Conservation (phyloP, 2,888 invertebrate genomes). For the Epinotia bilunana region DNA sequence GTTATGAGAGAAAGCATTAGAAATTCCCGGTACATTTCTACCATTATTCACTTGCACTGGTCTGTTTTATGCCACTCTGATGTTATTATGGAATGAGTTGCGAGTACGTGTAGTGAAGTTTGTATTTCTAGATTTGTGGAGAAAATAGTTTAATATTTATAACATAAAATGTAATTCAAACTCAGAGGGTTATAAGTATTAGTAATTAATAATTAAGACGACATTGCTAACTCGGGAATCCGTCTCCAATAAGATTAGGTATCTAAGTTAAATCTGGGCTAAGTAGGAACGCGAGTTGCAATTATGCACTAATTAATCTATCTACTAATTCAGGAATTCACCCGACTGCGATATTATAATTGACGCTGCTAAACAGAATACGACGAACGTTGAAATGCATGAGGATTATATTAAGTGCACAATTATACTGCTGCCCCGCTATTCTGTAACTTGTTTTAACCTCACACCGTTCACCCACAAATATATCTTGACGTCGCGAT, state of each 20-base stretch:
- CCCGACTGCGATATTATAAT: slow-evolving; percentile 4
- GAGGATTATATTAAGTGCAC: no score
- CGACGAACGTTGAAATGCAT: no score
- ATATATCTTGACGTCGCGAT: no score
- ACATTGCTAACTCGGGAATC: background rate
- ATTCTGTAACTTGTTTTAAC: no score
- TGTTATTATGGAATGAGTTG: slow-evolving; percentile 18
- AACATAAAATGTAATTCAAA: no score
- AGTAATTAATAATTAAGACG: no score
- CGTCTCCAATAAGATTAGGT: background rate
- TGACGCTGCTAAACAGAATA: no score
- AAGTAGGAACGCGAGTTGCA: background rate
- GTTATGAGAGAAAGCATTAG: slow-evolving; percentile 13
- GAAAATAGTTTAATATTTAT: background rate
- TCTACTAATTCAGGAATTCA: background rate
- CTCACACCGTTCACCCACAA: no score
- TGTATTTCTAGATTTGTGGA: background rate
- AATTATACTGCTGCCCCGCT: background rate
- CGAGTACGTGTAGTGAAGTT: background rate
- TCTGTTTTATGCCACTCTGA: slow-evolving; percentile 28
- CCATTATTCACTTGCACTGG: slow-evolving; percentile 31
- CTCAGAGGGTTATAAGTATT: no score
- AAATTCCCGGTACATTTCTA: slow-evolving; percentile 21
- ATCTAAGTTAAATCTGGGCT: background rate
- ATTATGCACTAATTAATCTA: slow-evolving; percentile 5